A percentile compares a stretch with the other conserved stretches of the same genome.
Evolutionary conservation across 2,797 vertebrate genomes (phyloP).

Genomic region (Chelidonichthys spinosus): DNA sequence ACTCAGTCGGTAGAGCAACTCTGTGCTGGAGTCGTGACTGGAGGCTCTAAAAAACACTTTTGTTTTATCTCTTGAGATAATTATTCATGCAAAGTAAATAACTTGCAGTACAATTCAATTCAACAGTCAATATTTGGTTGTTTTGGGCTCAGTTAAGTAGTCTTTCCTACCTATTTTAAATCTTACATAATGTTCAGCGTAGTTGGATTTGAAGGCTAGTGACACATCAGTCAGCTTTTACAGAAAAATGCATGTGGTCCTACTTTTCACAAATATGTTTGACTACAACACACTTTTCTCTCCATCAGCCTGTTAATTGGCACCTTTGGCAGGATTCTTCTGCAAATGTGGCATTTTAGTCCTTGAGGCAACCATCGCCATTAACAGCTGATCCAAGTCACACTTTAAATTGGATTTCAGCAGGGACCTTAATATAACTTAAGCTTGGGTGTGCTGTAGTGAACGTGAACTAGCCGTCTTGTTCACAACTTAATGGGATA

Average conservation of each 20-base stretch:
- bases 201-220: conserved; percentile 10
- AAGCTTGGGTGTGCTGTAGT: conserved; percentile 2
- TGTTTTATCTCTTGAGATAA: conserved; percentile 36
- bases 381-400: not conserved
- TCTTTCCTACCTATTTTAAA: not conserved
- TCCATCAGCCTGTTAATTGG: conserved; percentile 4
- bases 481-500: conserved; percentile 9
- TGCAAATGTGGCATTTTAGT: conserved; percentile 8
- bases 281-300: conserved; percentile 1
- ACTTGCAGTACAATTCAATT: conserved; percentile 15
- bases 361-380: not conserved
- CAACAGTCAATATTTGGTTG: conserved; percentile 22
- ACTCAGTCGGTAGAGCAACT: not conserved
- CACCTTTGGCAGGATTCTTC: conserved; percentile 4
- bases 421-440: conserved; percentile 2
- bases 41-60: conserved; percentile 7
- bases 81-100: conserved; percentile 28
- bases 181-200: not conserved
- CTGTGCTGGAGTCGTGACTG: not conserved
- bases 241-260: not conserved
- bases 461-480: not conserved
- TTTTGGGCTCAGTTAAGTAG: conserved; percentile 6
- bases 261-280: conserved; percentile 9
- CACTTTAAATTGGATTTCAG: conserved; percentile 10
- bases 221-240: conserved; percentile 9